These are phyloP conservation scores for Panopea generosa DNA, from an alignment of 2,888 invertebrate species.

Conservation along the genomic window DNA sequence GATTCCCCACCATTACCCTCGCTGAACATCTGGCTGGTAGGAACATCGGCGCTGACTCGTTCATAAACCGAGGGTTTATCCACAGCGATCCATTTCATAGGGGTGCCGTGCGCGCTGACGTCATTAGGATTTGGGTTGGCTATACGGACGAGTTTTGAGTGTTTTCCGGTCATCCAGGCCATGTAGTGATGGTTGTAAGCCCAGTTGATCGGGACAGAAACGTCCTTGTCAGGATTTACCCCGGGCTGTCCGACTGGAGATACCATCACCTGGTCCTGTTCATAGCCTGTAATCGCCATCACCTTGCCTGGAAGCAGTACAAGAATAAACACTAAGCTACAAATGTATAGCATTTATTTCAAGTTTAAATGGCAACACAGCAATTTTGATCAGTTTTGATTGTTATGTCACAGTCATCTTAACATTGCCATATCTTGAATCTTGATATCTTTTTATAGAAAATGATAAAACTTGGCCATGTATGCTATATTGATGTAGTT, in stretches of 20 bases:
- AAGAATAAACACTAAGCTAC: slow-evolving; percentile 5
- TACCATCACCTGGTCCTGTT: slow-evolving; percentile 63
- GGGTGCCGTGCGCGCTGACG: slow-evolving; percentile 57
- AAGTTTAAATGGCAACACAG: no score
- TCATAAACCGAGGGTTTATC: slow-evolving; percentile 30
- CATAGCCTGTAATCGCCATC: slow-evolving; percentile 58
- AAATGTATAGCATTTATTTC: no score
- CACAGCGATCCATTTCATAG: slow-evolving; percentile 55
- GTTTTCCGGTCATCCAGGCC: slow-evolving; percentile 60
- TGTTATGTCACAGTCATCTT: no score
- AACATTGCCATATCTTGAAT: no score
- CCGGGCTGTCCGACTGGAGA: slow-evolving; percentile 52
- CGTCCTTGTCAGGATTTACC: slow-evolving; percentile 53
- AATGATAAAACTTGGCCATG: no score
- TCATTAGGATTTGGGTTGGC: slow-evolving; percentile 55
- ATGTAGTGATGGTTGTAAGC: slow-evolving; percentile 63
- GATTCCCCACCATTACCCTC: slow-evolving; percentile 62
- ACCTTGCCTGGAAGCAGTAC: no score
- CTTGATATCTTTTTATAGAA: no score
- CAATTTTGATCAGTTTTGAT: no score
- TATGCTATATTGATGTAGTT: no score
- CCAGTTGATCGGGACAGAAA: slow-evolving; percentile 62
- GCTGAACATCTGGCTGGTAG: slow-evolving; percentile 60
- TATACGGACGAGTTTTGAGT: slow-evolving; percentile 48
- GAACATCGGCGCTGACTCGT: slow-evolving; percentile 32